phyloP scores from a whole-genome alignment of 2,113 vertebrate species.

The Hippocampus barbouri region DNA sequence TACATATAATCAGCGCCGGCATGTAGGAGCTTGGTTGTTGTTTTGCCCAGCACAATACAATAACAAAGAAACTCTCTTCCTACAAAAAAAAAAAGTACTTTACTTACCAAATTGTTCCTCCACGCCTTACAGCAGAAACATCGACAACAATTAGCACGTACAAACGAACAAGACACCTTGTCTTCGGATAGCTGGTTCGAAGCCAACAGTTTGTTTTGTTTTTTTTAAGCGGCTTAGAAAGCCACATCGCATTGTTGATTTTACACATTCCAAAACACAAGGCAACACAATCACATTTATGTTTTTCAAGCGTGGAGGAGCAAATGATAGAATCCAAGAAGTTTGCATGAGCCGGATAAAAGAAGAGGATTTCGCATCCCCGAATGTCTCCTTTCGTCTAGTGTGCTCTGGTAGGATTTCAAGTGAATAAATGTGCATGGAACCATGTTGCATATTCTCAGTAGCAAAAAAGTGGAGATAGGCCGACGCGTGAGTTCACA shows the following conservation, averaged over 20 bases:
- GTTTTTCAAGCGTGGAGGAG: slow-evolving; percentile 44
- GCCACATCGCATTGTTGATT: slow-evolving; percentile 13
- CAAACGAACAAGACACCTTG: slow-evolving; percentile 24
- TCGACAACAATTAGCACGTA: slow-evolving; percentile 27
- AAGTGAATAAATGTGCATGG: no score
- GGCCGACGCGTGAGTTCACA: slow-evolving; percentile 7
- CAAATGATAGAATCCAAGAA: slow-evolving; percentile 37
- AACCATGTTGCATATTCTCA: not conserved
- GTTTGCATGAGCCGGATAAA: slow-evolving; percentile 18
- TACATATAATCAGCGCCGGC: not conserved
- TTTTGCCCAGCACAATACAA: not conserved
- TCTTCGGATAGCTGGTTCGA: slow-evolving; percentile 9
- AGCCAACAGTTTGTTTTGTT: not conserved
- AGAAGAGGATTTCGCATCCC: slow-evolving; percentile 5
- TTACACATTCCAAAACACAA: slow-evolving; percentile 22
- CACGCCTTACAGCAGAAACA: slow-evolving; percentile 51
- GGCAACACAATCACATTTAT: slow-evolving; percentile 42
- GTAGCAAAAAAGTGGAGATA: not conserved
- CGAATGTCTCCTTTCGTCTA: not conserved
- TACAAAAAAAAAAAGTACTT: slow-evolving; percentile 15
- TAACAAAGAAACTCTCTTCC: not conserved
- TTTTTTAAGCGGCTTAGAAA: slow-evolving; percentile 23
- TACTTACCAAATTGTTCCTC: slow-evolving; percentile 39
- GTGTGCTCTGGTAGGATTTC: not conserved
- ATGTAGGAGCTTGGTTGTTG: not conserved